Percentiles rank a stretch among this genome's conserved stretches.
Evolutionary conservation across 2,113 vertebrate genomes (phyloP).

Genomic region (Marmota monax): DNA sequence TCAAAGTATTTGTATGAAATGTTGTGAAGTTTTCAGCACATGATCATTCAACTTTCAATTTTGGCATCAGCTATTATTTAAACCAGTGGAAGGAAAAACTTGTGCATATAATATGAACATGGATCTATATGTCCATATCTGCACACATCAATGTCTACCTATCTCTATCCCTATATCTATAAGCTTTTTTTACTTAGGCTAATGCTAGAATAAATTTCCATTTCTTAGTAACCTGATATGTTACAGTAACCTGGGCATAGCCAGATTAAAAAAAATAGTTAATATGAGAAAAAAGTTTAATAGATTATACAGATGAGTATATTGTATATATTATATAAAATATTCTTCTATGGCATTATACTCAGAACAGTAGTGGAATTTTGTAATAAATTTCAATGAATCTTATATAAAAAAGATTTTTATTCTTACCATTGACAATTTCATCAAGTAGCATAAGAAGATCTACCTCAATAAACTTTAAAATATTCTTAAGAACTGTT

Average conservation of each 20-base stretch:
- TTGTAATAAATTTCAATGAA: not conserved
- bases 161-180: too few relatives aligned
- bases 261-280: not conserved
- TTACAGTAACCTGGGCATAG: not conserved
- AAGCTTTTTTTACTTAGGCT: not conserved
- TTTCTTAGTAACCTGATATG: not conserved
- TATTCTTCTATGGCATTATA: not conserved
- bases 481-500: not conserved
- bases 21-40: not conserved
- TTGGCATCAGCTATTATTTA: not conserved
- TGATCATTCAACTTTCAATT: not conserved
- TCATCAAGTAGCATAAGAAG: not conserved
- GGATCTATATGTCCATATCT: not conserved
- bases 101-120: not conserved
- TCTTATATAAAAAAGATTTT: not conserved
- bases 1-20: not conserved
- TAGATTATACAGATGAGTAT: not conserved
- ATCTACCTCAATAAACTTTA: not conserved
- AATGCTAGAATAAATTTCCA: slow-evolving; percentile 16
- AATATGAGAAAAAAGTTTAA: not conserved
- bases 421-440: not conserved
- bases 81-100: not conserved
- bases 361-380: not conserved
- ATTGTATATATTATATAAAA: not conserved
- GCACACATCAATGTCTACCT: not conserved